Conservation (phyloP, 2,888 invertebrate species). For the Exephanes ischioxanthus region DNA sequence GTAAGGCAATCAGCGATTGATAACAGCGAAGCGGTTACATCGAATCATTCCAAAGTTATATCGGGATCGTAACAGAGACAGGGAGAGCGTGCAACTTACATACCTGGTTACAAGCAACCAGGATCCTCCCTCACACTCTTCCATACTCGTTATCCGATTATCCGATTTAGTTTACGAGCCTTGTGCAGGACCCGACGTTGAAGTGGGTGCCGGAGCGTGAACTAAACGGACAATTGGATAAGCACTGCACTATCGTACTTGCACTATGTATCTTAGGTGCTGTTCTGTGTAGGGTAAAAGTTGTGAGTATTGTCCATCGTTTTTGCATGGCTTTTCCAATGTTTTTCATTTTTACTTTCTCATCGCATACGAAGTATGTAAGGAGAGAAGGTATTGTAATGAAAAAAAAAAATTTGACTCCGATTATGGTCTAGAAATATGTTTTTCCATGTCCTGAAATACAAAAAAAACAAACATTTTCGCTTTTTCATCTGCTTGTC, state of each 20-base stretch:
- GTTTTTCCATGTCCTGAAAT: too few species aligned
- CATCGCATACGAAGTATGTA: too few species aligned
- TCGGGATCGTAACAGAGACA: constrained; percentile 5
- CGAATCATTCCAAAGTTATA: constrained; percentile 68
- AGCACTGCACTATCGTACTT: constrained; percentile 46
- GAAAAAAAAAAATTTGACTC: too few species aligned
- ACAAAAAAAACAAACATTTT: too few species aligned
- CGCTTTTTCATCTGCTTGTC: too few species aligned
- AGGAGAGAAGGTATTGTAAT: background rate
- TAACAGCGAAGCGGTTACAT: constrained; percentile 51
- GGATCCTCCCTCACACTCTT: background rate
- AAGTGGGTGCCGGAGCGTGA: constrained; percentile 50
- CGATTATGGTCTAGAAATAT: too few species aligned
- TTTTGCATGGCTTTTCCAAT: background rate
- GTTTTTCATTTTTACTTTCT: too few species aligned
- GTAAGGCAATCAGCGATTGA: constrained; percentile 23
- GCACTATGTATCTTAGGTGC: background rate
- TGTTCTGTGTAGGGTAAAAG: background rate
- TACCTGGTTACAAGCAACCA: constrained; percentile 1
- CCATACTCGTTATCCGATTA: constrained; percentile 75
- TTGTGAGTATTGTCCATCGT: constrained; percentile 1
- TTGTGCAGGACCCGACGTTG: constrained; percentile 47
- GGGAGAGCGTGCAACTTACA: constrained; percentile 38
- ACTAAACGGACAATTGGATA: constrained; percentile 65
- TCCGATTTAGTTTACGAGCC: constrained; percentile 76